These are phyloP conservation scores for Calephelis nemesis DNA, from an alignment of 1,140 invertebrate species.

Conservation along the genomic window DNA sequence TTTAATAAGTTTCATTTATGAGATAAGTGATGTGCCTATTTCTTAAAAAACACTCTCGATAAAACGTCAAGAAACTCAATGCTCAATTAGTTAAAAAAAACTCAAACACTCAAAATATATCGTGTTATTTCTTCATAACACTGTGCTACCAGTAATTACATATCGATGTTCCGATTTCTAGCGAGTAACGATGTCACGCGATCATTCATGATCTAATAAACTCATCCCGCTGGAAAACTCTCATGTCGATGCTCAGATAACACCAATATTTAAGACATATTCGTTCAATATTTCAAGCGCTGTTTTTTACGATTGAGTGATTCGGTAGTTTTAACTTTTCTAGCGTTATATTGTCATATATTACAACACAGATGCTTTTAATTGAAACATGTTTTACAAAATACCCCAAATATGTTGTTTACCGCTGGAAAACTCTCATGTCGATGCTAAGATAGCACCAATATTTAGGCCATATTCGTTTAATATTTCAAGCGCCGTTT, in stretches of 20 bases:
- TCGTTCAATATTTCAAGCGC: not conserved
- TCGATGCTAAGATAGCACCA: not conserved
- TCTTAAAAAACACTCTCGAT: too few species aligned
- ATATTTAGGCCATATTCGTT: constrained; percentile 11
- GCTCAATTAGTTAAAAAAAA: too few species aligned
- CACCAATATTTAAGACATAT: constrained; percentile 14
- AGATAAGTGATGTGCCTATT: too few species aligned
- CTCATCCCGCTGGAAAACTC: constrained; percentile 29
- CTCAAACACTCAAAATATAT: constrained; percentile 1
- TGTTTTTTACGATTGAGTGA: too few species aligned
- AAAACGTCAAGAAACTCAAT: too few species aligned
- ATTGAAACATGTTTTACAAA: too few species aligned
- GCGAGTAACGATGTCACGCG: constrained; percentile 42
- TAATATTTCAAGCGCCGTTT: too few species aligned
- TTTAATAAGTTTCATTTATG: too few species aligned
- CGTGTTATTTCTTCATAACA: not conserved
- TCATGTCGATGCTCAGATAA: not conserved
- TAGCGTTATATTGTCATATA: too few species aligned
- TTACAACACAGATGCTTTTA: too few species aligned
- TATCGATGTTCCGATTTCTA: constrained; percentile 49
- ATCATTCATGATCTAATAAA: constrained; percentile 63
- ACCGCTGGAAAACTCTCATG: constrained; percentile 22
- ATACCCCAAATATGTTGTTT: too few species aligned
- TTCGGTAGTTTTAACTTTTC: too few species aligned
- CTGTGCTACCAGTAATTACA: constrained; percentile 9